phyloP scores from a whole-genome alignment of 2,888 invertebrate species.

The Eilema sororculum region DNA sequence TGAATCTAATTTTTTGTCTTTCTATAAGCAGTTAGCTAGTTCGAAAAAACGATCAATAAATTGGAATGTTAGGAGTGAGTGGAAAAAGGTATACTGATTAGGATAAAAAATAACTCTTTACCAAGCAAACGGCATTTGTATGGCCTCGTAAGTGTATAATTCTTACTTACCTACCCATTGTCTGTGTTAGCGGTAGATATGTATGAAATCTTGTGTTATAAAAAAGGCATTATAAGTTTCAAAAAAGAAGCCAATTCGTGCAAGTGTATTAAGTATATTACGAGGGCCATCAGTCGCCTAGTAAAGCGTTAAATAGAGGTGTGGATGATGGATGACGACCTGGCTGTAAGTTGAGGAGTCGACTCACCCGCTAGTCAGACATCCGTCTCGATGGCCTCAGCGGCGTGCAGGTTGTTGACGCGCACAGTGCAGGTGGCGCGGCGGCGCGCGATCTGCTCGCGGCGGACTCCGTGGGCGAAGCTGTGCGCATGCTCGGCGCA shows the following conservation, averaged over 20 bases:
- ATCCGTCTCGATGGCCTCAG: constrained; percentile 97
- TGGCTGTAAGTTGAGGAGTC: constrained; percentile 27
- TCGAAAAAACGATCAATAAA: constrained; percentile 17
- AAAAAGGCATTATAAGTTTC: constrained; percentile 1
- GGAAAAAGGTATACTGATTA: constrained; percentile 28
- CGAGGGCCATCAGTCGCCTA: constrained; percentile 29
- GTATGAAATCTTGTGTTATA: constrained; percentile 1
- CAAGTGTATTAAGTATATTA: constrained; percentile 22
- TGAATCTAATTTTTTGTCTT: constrained; percentile 17
- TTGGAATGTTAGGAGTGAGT: constrained; percentile 28
- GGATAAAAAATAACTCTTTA: constrained; percentile 39
- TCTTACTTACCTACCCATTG: constrained; percentile 3
- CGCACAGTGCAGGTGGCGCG: constrained; percentile 78
- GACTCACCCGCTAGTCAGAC: constrained; percentile 96
- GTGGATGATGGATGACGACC: constrained; percentile 46
- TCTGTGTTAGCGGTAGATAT: background rate
- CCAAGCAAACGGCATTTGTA: constrained; percentile 34
- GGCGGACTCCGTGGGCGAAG: constrained; percentile 2
- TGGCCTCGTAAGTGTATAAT: constrained; percentile 33
- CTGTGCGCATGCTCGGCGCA: constrained; percentile 58
- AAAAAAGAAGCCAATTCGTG: constrained; percentile 22
- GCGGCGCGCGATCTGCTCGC: constrained; percentile 61
- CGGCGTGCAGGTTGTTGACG: constrained; percentile 86
- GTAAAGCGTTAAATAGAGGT: constrained; percentile 48
- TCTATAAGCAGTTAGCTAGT: constrained; percentile 36